These are phyloP conservation scores for Galeopterus variegatus DNA, from an alignment of 2,113 vertebrate genomes.

Conservation along the genomic window DNA sequence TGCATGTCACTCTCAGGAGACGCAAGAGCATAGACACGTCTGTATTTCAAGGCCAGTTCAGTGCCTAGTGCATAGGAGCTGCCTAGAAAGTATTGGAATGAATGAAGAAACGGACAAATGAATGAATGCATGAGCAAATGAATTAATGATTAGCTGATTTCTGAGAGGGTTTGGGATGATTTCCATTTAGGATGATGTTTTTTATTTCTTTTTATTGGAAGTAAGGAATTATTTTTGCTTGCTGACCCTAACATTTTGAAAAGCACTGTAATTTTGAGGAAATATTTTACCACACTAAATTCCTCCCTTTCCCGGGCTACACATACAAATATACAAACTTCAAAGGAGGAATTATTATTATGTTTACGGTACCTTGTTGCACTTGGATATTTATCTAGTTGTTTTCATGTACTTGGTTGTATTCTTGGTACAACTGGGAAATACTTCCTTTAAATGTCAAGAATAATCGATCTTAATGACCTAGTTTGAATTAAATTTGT, in stretches of 20 bases:
- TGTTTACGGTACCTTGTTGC: not conserved
- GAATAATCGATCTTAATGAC: not conserved
- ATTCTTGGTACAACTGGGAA: not conserved
- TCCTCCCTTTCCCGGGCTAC: not conserved
- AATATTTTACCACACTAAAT: not conserved
- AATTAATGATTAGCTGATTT: not conserved
- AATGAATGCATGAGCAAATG: not conserved
- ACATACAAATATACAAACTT: not conserved
- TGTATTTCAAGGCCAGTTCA: not conserved
- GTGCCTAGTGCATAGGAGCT: not conserved
- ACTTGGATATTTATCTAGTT: not conserved
- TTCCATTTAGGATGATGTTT: not conserved
- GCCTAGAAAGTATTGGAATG: not conserved
- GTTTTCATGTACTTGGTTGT: not conserved
- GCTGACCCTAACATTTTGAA: not conserved
- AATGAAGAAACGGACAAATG: not conserved
- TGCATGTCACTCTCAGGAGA: not conserved
- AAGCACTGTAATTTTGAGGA: constrained; percentile 10
- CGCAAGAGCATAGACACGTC: no score
- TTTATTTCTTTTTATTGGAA: not conserved
- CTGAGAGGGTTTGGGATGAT: not conserved
- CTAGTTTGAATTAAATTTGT: constrained; percentile 38
- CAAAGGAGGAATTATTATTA: not conserved
- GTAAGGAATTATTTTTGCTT: not conserved
- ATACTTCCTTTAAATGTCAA: not conserved